Conservation (phyloP, 2,888 invertebrate genomes). For the Hipparchia semele region DNA sequence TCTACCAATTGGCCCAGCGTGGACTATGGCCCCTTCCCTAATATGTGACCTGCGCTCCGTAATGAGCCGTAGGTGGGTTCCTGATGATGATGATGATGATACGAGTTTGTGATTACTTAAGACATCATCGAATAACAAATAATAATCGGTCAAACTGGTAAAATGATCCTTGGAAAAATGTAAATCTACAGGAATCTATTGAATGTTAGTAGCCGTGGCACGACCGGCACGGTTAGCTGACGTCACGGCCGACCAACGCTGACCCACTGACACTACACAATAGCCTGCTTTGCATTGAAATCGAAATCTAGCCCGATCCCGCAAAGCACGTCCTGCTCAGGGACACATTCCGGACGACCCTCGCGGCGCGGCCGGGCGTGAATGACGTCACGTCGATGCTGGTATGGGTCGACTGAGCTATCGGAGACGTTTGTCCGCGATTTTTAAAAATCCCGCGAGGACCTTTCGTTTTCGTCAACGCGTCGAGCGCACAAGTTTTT, state of each 20-base stretch:
- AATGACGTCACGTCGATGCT: background rate
- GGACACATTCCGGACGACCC: background rate
- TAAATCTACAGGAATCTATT: background rate
- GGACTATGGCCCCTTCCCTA: too few relatives aligned
- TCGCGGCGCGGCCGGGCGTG: background rate
- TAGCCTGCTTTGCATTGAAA: background rate
- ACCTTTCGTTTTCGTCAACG: too few relatives aligned
- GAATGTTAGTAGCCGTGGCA: background rate
- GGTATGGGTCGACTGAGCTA: background rate
- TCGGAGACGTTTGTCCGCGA: background rate
- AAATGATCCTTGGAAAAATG: background rate
- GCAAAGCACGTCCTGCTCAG: background rate
- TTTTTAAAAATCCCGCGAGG: too few relatives aligned
- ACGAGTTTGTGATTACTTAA: too few relatives aligned
- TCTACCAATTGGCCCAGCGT: too few relatives aligned
- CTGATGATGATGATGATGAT: too few relatives aligned
- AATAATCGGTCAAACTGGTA: background rate
- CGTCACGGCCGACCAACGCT: background rate
- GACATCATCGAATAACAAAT: too few relatives aligned
- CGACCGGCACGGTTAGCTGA: background rate
- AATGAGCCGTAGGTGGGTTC: too few relatives aligned
- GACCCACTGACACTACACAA: slow-evolving; percentile 7
- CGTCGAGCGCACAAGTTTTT: too few relatives aligned
- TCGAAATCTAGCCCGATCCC: background rate
- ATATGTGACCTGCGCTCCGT: too few relatives aligned